A percentile compares a stretch with the other conserved stretches of the same genome.
Conservation (phyloP, 1,140 invertebrate genomes). For the Tenebrio molitor region DNA sequence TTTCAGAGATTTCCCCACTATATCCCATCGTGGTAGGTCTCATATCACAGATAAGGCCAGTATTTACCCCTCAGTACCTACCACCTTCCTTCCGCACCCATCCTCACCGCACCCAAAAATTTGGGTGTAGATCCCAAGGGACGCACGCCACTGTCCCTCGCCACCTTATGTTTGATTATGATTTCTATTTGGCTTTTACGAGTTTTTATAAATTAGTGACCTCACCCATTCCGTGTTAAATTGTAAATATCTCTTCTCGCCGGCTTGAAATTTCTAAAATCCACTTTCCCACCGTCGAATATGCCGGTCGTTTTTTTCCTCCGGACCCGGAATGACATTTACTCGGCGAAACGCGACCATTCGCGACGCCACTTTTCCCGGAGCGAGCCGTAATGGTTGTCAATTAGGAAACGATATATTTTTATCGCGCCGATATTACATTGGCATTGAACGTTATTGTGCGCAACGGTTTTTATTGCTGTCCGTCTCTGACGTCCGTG, state of each 20-base stretch:
- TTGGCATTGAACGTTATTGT: constrained; percentile 26
- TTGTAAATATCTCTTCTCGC: constrained; percentile 5
- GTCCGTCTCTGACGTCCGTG: not conserved
- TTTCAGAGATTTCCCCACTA: too few relatives aligned
- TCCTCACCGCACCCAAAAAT: too few relatives aligned
- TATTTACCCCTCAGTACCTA: too few relatives aligned
- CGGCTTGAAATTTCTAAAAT: constrained; percentile 16
- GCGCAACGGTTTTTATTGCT: not conserved
- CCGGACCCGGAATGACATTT: not conserved
- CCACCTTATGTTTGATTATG: too few relatives aligned
- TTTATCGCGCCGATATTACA: constrained; percentile 2
- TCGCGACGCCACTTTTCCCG: not conserved
- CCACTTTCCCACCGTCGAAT: constrained; percentile 13
- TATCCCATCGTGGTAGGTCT: too few relatives aligned
- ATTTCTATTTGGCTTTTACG: not conserved
- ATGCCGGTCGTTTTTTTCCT: constrained; percentile 3
- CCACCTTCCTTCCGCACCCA: too few relatives aligned
- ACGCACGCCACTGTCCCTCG: too few relatives aligned
- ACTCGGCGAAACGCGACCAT: too few relatives aligned
- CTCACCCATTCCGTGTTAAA: constrained; percentile 1
- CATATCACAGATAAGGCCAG: too few relatives aligned
- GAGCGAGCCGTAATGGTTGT: not conserved
- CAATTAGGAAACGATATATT: constrained; percentile 4
- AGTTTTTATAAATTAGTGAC: constrained; percentile 25
- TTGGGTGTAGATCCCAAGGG: too few relatives aligned